Conservation (phyloP, 2,113 vertebrate species). For the Atlantisia rogersi region DNA sequence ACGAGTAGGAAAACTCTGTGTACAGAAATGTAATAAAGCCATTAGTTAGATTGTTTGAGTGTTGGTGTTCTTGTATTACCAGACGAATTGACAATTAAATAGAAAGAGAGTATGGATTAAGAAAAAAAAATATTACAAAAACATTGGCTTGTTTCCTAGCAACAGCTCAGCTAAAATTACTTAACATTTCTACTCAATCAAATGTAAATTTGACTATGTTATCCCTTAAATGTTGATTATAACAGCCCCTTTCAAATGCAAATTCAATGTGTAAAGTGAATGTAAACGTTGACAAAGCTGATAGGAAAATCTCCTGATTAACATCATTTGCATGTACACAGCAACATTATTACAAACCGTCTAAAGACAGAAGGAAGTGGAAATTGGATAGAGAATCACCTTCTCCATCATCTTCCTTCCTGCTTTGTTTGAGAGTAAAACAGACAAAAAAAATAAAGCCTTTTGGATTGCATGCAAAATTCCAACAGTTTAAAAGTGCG, state of each 20-base stretch:
- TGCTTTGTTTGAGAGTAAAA: conserved; percentile 7
- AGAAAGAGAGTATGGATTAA: conserved; percentile 65
- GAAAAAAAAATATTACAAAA: conserved; percentile 60
- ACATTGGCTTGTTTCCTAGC: conserved; percentile 81
- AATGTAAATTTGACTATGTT: conserved; percentile 81
- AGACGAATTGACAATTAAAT: conserved; percentile 58
- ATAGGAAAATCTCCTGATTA: conserved; percentile 75
- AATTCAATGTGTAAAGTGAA: conserved; percentile 78
- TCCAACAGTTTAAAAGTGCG: neutral
- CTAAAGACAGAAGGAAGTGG: conserved; percentile 36
- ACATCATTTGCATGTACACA: conserved; percentile 67
- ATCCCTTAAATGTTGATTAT: conserved; percentile 83
- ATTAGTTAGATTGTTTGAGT: conserved; percentile 44
- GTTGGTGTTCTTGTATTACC: conserved; percentile 4
- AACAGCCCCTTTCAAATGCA: conserved; percentile 80
- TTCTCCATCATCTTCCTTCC: conserved; percentile 14
- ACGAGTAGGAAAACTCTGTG: conserved; percentile 42
- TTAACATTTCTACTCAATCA: conserved; percentile 79
- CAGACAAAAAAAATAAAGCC: neutral
- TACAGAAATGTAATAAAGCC: conserved; percentile 52
- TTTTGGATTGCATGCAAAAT: neutral
- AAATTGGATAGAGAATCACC: conserved; percentile 43
- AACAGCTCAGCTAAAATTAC: conserved; percentile 78
- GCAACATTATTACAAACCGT: conserved; percentile 42
- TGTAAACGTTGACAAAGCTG: conserved; percentile 81